Evolutionary conservation across 2,797 vertebrate species (phyloP).

Genomic region (Megalops cyprinoides): DNA sequence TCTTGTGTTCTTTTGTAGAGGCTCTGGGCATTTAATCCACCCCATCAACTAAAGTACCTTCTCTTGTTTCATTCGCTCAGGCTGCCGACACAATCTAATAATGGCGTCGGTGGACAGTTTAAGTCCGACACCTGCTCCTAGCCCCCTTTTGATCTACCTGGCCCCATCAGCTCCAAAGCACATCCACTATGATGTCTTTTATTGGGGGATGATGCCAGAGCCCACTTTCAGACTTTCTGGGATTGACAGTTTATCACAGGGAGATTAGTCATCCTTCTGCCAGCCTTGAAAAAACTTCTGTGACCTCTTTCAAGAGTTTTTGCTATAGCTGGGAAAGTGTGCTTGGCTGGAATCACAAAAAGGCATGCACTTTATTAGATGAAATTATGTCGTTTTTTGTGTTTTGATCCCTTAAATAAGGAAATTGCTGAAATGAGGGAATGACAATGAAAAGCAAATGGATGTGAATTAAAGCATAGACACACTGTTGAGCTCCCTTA

Average conservation of each 20-base stretch:
- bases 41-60: slow-evolving; percentile 54
- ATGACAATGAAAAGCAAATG: neutral
- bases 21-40: slow-evolving; percentile 48
- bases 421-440: neutral
- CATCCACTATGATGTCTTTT: slow-evolving; percentile 37
- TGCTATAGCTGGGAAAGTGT: neutral
- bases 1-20: slow-evolving; percentile 41
- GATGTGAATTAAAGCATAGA: neutral
- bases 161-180: slow-evolving; percentile 42
- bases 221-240: slow-evolving; percentile 30
- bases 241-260: slow-evolving; percentile 44
- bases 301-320: neutral
- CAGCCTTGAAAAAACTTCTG: neutral
- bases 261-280: neutral
- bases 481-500: too few relatives aligned
- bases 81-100: slow-evolving; percentile 45
- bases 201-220: slow-evolving; percentile 24
- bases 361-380: neutral
- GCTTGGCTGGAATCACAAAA: neutral
- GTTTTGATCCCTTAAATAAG: neutral
- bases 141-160: slow-evolving; percentile 40
- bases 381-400: neutral
- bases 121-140: neutral
- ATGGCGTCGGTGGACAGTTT: slow-evolving; percentile 36
- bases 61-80: slow-evolving; percentile 27